Evolutionary conservation across 1,140 invertebrate species (phyloP), one percentile per base, ranked within the genome.

Genomic region (Lasaia peninsularis): DNA sequence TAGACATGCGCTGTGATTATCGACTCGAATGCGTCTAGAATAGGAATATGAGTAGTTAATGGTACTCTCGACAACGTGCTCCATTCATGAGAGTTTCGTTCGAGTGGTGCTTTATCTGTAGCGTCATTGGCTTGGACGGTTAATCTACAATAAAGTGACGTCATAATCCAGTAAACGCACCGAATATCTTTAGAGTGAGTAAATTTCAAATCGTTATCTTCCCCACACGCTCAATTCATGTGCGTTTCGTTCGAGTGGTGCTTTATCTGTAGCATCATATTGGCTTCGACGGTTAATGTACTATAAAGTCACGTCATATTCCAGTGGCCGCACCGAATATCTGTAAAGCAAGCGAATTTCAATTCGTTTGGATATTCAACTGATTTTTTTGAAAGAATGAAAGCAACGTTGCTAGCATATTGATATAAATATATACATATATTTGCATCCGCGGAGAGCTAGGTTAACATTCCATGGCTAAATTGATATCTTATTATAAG

Each of bases 1-100:
- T 32, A 58, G 58, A 57, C 53, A 31, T 66, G 34, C 53, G 56
- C 62, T 56, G 58, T 61, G 65, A 67, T 67, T 67, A 67, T 67
- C 53, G 57, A 62, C 37, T 32, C 35, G 60, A 54, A 62, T 58
- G 44, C 49, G 33, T 21, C 28, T 52, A 54, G 54, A 56, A 50
- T 54, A 55, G 40, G 55, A 57, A 57, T 57, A 56, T 56, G 60
- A 57, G 56, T 44, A 28, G 56, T 53, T 62, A 60, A 60, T 55
- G 52, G 55, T 52, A 60, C 52, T 51, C 35, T 49, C 12, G 33
- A 57, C 31, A 21, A 31, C 44, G 55, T 50, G 55, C 44, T 18
- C 44, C 34, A 57, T 50, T 32, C 52, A 37, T 32, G 24, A 16
- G 28, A 37, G 34, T 37, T 37, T 37, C 12, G 16, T 44, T 44